phyloP scores from a whole-genome alignment of 2,113 vertebrate species.

The Thymallus thymallus region DNA sequence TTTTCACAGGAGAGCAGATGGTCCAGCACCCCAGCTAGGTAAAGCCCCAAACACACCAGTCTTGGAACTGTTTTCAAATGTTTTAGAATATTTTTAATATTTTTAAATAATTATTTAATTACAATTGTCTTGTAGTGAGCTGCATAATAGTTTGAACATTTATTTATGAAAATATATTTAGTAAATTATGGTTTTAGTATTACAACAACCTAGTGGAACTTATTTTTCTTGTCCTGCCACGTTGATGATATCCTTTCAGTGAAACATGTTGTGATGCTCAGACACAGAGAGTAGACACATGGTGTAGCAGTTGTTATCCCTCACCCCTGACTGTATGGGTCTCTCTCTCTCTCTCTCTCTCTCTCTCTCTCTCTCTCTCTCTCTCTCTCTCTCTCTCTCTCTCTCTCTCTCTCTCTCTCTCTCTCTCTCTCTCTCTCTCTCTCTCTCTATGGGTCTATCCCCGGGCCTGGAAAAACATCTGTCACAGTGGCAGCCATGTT shows the following conservation, averaged over 20 bases:
- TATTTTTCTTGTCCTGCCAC: conserved; percentile 1
- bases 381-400: too few relatives aligned
- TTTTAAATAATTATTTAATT: too few relatives aligned
- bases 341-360: too few relatives aligned
- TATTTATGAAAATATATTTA: neutral
- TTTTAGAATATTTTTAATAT: too few relatives aligned
- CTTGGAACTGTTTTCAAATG: too few relatives aligned
- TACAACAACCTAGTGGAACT: neutral
- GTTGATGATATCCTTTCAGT: conserved; percentile 12
- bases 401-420: too few relatives aligned
- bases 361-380: too few relatives aligned
- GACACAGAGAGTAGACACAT: conserved; percentile 51
- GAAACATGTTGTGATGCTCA: conserved; percentile 23
- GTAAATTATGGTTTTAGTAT: neutral
- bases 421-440: conserved; percentile 29
- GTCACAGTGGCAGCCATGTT: conserved; percentile 67
- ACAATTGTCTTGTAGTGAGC: neutral
- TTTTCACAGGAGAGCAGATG: too few relatives aligned
- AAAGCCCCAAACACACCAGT: accelerated
- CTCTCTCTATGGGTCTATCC: conserved; percentile 47
- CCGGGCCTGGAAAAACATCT: conserved; percentile 67
- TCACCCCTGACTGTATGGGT: conserved; percentile 59
- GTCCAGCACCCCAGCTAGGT: too few relatives aligned
- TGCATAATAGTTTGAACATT: neutral
- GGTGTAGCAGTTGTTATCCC: conserved; percentile 63